Base-by-base conservation (phyloP, 1,140 invertebrate genomes). In the Planococcus citri region DNA sequence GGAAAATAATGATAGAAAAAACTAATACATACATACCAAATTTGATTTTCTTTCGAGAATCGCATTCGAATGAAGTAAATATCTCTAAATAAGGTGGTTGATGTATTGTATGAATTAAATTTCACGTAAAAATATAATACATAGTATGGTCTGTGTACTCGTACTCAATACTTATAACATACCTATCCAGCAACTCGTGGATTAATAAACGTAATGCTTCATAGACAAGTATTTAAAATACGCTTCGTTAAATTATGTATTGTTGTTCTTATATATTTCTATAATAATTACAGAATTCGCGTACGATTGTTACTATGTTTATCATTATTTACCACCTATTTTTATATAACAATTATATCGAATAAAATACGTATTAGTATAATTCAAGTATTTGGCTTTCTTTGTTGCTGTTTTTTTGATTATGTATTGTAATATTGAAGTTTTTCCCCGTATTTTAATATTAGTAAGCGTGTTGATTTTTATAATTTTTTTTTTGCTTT, bases 381-480 rank as follows among this genome's bases (percentile, higher is more conserved):
- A 51, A 17, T 14, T 4, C 41, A n/a, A 20, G 17, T 51, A 51
- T 51, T 51, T 20, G 17, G 41, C 41, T 51, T 51, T 51, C n/a
- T 3, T 4, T 51, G 41, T 51, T 51, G 41, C 41, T 51, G 41
- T 51, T 51, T 4, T 51, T 51, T 9, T 33, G 3, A 12, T 33
- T 6, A 33, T 33, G 29, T 33, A 51, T n/a, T 37, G 33, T 51
- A 51, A 51, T 51, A 3, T 51, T 51, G n/a, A 51, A 2, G 41
- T 14, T 51, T 51, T 51, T 20, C 17, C 6, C 3, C 17, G 41
- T 20, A 20, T 51, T 51, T 17, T 9, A 51, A 51, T 51, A n/a
- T 51, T 51, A 51, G 41, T 51, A 51, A 51, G 41, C 41, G 41
- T 51, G 41, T 51, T 51, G 41, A 51, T 51, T 51, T 51, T 51